Base-by-base conservation (phyloP, 2,888 invertebrate genomes). In the Piscicola geometra region DNA sequence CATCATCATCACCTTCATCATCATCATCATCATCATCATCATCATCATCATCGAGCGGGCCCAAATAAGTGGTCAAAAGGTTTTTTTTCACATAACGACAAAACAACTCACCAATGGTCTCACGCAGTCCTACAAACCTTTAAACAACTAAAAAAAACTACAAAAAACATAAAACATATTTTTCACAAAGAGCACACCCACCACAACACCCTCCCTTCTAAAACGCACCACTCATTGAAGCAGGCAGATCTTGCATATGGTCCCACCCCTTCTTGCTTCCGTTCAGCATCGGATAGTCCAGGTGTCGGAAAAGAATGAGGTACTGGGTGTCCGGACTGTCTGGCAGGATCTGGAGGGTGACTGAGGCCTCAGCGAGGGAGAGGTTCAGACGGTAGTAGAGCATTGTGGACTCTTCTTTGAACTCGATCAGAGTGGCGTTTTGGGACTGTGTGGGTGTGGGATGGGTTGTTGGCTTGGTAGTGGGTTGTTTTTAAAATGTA, bases 271-370 rank as follows among this genome's bases (percentile, higher is more conserved):
- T 71, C 0, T 68, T 70, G 1, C 74, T 70, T 21, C 66, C 77
- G 67, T 66, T 76, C 21, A 80, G 71, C 41, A 79, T 76, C 5
- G 81, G 81, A 28, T 77, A 76, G 0, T 67, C 35, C 1, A 79
- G 78, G 33, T 78, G 75, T 33, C 78, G 71, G 5, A 81, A 35
- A 1, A 81, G 76, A 9, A 81, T 79, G 28, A 81, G 76, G 68
- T 79, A 78, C 76, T 81, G 80, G 18, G 78, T 76, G 30, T n/a
- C 52, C 25, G 52, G 41, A 33, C 77, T 70, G 15, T 70, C 47
- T 1, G 79, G 79, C 12, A 75, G 66, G 67, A 82, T 75, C 56
- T 76, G 73, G 0, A 80, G 36, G 69, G 71, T 64, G 5, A 79
- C 30, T 0, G 76, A 73, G 9, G 67, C 56, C 30, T 71, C 77